Evolutionary conservation across 2,113 vertebrate genomes (phyloP).

Genomic region (Rhizomys pruinosus): DNA sequence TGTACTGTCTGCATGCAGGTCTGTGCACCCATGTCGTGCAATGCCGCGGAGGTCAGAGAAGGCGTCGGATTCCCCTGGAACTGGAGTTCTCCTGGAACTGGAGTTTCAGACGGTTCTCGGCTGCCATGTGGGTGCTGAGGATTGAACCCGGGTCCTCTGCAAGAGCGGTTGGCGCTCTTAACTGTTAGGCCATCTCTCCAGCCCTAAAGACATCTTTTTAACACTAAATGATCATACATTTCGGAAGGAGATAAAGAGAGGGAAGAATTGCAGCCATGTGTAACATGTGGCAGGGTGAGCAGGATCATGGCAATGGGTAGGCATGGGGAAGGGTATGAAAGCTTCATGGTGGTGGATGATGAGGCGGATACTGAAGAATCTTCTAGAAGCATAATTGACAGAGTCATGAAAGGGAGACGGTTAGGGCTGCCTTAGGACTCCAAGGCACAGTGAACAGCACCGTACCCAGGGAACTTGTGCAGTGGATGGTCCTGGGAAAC

Average conservation of each 20-base stretch:
- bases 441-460: neutral
- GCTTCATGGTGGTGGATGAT: neutral
- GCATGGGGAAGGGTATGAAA: neutral
- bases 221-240: slow-evolving; percentile 2
- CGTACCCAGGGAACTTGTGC: neutral
- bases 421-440: neutral
- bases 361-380: neutral
- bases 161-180: too few species aligned
- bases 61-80: too few species aligned
- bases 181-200: too few species aligned
- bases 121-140: too few species aligned
- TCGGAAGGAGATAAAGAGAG: neutral
- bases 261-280: neutral
- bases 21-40: too few species aligned
- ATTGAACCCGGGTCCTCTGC: too few species aligned
- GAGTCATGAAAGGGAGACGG: neutral
- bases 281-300: neutral
- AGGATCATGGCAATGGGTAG: neutral
- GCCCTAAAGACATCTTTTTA: too few species aligned
- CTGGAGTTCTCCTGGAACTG: too few species aligned
- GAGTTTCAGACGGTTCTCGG: too few species aligned
- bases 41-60: too few species aligned
- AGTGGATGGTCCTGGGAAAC: neutral
- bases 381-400: neutral
- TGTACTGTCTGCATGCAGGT: too few species aligned